Base-by-base conservation (phyloP, 2,113 vertebrate genomes). In the Grammomys surdaster region DNA sequence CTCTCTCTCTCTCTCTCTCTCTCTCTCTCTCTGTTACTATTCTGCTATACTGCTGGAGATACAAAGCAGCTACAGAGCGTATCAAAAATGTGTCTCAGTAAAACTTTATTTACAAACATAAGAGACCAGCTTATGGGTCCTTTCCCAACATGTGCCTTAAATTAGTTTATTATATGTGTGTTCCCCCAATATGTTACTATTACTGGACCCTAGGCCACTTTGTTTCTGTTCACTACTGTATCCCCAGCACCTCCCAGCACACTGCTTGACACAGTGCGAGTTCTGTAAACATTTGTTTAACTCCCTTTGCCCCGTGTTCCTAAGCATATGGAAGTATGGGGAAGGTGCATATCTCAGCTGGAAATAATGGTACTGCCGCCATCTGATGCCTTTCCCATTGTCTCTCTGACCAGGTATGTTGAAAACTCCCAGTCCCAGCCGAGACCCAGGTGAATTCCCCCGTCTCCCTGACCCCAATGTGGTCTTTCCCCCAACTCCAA, bases 381-480 rank as follows among this genome's bases (percentile, higher is more conserved):
- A 7, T 67, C 94, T 88, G 43, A 81, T 88, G 36, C 58, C 51
- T 91, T 89, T 93, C 54, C 73, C 5, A 60, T 93, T 95, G 72
- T 95, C 90, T 97, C 81, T 48, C 65, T 88, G 75, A 73, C 91
- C 94, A 98, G 98, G 98, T 97, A 96, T 98, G 84, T 95, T 98
- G 98, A 99, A 99, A 98, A 99, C 98, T 92, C 98, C 98, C 89
- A 99, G 98, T 97, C 98, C 99, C 40, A 99, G 98, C 98, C 97
- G 98, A 98, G 99, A 99, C 95, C 97, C 98, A 86, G 90, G 96
- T 33, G 99, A 99, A 97, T 99, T 99, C 70, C 99, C 99, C 92
- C 99, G 99, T 90, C 98, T 99, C 90, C 99, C 99, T 13, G 99
- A 99, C 97, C 99, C 99, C 82, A 99, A 99, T 82, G 85, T 99